Evolutionary conservation across 2,797 vertebrate genomes (phyloP), one percentile per base, ranked within the genome.

Genomic region (Spheniscus humboldti): DNA sequence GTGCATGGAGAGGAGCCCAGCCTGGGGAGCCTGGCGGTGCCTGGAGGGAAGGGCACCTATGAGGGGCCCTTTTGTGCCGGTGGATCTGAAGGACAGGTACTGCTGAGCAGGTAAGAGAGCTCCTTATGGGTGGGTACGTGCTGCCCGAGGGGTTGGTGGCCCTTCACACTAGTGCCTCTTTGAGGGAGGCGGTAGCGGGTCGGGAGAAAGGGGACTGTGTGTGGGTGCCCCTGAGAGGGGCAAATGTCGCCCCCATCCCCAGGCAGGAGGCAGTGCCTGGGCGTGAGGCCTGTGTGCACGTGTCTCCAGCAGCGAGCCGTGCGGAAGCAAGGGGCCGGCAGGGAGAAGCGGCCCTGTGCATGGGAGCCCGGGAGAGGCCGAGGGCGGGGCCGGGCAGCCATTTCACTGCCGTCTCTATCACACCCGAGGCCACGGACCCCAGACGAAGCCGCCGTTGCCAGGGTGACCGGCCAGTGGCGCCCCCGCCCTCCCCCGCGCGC

Each of bases 401-500:
- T 76, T 69, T 57, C 23, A 50, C 39, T 22, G 23, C 27, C 31
- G 20, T 45, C 74, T 59, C 33, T 60, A 22, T n/a, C 9, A 53
- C 45, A 19, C 59, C 25, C 68, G 6, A 3, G 27, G 62, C 50
- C 68, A 10, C 52, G 19, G n/a, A 59, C 27, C 63, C 48, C 24
- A 25, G 48, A 77, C 63, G 55, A 37, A 50, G 64, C 93, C 43
- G 64, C 86, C 39, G 94, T 97, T 92, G 77, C 95, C 88, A 78
- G 45, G 95, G 94, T 94, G 95, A 97, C 97, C 91, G 89, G 67
- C 56, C 89, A 71, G 68, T 43, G 81, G 82, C 31, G 19, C 33
- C 72, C 41, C n/a, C 18, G 33, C 72, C 25, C 72, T 89, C 86
- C 83, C 92, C 78, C n/a, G 85, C 76, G 69, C 77, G 72, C 37